A percentile compares a stretch with the other conserved stretches of the same genome.
Evolutionary conservation across 2,797 vertebrate genomes (phyloP).

Genomic region (Agapornis canus): DNA sequence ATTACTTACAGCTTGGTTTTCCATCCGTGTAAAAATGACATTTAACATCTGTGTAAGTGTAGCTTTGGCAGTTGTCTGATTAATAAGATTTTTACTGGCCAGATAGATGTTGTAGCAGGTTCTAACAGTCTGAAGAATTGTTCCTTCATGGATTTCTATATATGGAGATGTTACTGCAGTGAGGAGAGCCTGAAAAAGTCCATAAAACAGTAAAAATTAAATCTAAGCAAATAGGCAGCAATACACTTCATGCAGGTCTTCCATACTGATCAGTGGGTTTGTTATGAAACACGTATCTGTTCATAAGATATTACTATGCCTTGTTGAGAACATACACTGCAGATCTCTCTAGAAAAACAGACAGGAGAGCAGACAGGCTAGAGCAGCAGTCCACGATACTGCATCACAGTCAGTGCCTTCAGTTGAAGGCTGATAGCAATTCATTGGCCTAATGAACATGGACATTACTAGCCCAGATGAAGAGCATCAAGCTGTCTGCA

Average conservation of each 20-base stretch:
- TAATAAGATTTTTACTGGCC: slow-evolving; percentile 98
- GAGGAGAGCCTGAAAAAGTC: slow-evolving; percentile 86
- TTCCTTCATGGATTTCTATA: slow-evolving; percentile 97
- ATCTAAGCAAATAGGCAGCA: neutral
- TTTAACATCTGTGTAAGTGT: slow-evolving; percentile 98
- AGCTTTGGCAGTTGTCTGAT: slow-evolving; percentile 98
- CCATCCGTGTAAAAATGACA: slow-evolving; percentile 97
- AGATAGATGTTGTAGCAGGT: slow-evolving; percentile 99
- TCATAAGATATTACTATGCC: neutral
- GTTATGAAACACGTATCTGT: neutral
- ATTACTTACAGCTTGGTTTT: slow-evolving; percentile 91
- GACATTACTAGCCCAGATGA: neutral
- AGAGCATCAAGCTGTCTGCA: neutral
- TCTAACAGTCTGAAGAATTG: slow-evolving; percentile 93
- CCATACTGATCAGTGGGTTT: neutral
- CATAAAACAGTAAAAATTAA: neutral
- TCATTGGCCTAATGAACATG: neutral
- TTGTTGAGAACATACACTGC: neutral
- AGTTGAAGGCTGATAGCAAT: neutral
- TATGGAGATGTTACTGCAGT: slow-evolving; percentile 94
- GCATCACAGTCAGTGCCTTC: neutral
- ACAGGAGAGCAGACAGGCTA: neutral
- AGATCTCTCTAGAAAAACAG: neutral
- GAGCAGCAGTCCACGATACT: neutral
- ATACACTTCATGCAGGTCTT: neutral